phyloP scores from a whole-genome alignment of 2,888 invertebrate species.

The Notodonta ziczac region DNA sequence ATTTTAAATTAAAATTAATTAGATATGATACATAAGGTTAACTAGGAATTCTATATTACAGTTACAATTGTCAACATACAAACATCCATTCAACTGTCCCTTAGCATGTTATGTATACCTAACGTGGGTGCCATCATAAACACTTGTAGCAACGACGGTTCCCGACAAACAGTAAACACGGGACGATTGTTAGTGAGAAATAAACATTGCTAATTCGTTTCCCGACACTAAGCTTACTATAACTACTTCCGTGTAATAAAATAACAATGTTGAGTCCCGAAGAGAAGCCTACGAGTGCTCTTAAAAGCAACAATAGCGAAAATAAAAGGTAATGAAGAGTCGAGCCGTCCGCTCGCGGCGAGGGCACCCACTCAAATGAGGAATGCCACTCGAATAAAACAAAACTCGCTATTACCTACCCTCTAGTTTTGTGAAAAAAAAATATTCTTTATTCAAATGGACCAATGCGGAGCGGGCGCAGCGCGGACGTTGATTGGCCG shows the following conservation, averaged over 20 bases:
- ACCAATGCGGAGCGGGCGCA: conserved; percentile 79
- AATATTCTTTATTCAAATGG: conserved; percentile 80
- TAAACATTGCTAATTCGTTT: conserved; percentile 78
- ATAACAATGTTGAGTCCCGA: conserved; percentile 77
- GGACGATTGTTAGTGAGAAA: conserved; percentile 60
- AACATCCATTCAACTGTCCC: conserved; percentile 9
- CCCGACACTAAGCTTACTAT: conserved; percentile 28
- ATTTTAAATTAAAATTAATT: no score
- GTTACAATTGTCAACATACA: no score
- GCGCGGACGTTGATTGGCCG: conserved; percentile 82
- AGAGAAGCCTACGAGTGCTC: conserved; percentile 67
- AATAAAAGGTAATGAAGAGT: conserved; percentile 77
- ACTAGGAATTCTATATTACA: no score
- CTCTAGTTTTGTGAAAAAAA: conserved; percentile 77
- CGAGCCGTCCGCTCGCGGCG: conserved; percentile 73
- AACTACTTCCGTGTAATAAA: conserved; percentile 63
- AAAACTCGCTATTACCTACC: conserved; percentile 83
- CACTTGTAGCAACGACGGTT: conserved; percentile 50
- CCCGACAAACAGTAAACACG: conserved; percentile 60
- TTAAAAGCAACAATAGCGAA: conserved; percentile 62
- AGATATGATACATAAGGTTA: no score
- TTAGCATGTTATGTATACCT: conserved; percentile 27
- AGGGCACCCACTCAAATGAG: conserved; percentile 73
- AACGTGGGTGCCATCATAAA: conserved; percentile 39
- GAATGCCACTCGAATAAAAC: conserved; percentile 80